Conservation (phyloP, 1,140 invertebrate genomes). For the Steinernema khuongi region DNA sequence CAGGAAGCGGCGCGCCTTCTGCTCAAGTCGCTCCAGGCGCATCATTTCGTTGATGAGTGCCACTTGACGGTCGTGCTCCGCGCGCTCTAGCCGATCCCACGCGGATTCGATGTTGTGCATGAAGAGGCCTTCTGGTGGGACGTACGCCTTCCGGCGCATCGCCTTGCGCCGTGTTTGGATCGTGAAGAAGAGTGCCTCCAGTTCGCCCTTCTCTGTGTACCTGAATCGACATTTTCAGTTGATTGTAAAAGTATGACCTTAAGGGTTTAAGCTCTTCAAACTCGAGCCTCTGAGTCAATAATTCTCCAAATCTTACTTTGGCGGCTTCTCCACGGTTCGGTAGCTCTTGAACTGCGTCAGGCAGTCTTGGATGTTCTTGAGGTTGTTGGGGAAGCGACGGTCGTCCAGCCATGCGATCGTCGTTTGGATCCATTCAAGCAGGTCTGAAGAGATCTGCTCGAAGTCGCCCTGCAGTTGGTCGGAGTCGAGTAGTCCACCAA, state of each 20-base stretch:
- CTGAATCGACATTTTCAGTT: conserved; percentile 60
- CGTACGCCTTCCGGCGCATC: conserved; percentile 79
- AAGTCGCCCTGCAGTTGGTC: conserved; percentile 84
- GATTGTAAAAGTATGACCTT: conserved; percentile 16
- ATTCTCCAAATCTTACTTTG: conserved; percentile 68
- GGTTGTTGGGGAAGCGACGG: conserved; percentile 83
- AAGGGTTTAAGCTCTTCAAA: conserved; percentile 24
- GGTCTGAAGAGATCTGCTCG: conserved; percentile 73
- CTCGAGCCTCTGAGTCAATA: conserved; percentile 3
- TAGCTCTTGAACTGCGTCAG: conserved; percentile 87
- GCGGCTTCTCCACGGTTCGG: conserved; percentile 90
- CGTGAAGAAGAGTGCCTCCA: conserved; percentile 90
- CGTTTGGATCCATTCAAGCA: conserved; percentile 85
- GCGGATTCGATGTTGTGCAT: conserved; percentile 86
- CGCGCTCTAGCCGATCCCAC: conserved; percentile 84
- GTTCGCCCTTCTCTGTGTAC: conserved; percentile 90
- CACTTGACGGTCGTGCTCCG: conserved; percentile 87
- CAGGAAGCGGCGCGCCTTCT: conserved; percentile 90
- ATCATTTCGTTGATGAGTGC: conserved; percentile 79
- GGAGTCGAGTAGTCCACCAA: conserved; percentile 88
- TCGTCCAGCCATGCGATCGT: conserved; percentile 80
- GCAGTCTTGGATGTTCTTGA: conserved; percentile 88
- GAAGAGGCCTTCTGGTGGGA: conserved; percentile 74
- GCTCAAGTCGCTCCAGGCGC: conserved; percentile 82
- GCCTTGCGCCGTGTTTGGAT: conserved; percentile 93